Percentiles rank a stretch among this genome's conserved stretches.
Conservation (phyloP, 1,140 invertebrate species). For the Amphibalanus amphitrite region DNA sequence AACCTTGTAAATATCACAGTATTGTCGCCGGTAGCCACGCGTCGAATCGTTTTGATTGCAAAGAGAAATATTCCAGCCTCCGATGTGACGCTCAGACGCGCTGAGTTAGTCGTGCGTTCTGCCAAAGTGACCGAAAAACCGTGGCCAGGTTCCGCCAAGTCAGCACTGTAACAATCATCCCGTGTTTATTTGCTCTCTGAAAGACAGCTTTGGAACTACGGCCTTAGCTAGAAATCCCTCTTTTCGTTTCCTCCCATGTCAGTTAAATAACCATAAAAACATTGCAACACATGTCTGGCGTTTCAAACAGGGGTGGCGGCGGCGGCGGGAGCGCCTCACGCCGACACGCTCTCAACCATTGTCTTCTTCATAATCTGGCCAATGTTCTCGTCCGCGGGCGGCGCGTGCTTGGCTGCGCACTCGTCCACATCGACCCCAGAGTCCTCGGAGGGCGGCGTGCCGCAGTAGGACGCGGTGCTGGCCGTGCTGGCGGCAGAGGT, state of each 20-base stretch:
- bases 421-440: neutral
- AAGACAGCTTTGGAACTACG: neutral
- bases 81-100: too few relatives aligned
- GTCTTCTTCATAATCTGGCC: slow-evolving; percentile 1
- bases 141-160: neutral
- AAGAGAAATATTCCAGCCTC: neutral
- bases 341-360: slow-evolving; percentile 2
- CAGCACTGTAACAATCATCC: neutral
- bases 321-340: neutral
- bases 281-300: neutral
- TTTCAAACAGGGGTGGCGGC: too few relatives aligned
- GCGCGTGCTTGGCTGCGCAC: neutral
- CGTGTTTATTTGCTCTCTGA: neutral
- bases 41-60: neutral
- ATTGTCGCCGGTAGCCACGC: neutral
- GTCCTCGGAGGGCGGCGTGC: neutral
- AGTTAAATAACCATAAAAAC: slow-evolving; percentile 2
- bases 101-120: neutral
- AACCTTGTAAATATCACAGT: neutral
- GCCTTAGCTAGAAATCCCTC: neutral
- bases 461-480: neutral
- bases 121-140: neutral
- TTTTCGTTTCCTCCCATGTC: neutral
- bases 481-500: neutral
- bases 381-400: neutral